Base-by-base conservation (phyloP, 2,113 vertebrate species). In the Leptobrachium leishanense region DNA sequence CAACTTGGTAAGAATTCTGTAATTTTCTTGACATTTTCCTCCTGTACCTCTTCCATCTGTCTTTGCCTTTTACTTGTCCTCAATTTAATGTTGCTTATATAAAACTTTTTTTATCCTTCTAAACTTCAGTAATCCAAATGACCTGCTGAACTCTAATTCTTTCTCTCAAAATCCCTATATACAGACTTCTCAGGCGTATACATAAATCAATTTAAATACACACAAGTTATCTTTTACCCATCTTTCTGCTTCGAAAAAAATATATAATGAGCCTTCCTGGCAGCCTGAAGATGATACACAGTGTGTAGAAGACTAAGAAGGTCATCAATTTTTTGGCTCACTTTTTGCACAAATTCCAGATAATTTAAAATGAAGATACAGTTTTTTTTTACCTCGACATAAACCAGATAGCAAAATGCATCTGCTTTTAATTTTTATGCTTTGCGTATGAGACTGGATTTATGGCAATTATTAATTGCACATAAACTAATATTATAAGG, bases 131-230 rank as follows among this genome's bases (percentile, higher is more conserved):
- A 68, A 43, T 43, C 42, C 66, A 68, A 41, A 43, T 68, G 66
- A 43, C 42, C 42, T 68, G n/a, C 40, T 43, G 66, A 43, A 68
- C 55, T 59, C 8, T 2, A 59, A 15, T 15, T 44, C 66, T 13
- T 41, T 15, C 42, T 44, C 42, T 43, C n/a, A 43, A 68, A 68
- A 15, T 15, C 40, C 40, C 66, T 15, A 68, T 15, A 68, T 43
- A 15, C 11, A 5, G 41, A 68, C 11, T 39, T 13, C n/a, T 68
- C 66, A 43, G 42, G 5, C 40, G 10, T 12, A 15, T 12, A 59
- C 13, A 59, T 15, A 59, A 59, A 59, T 59, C 66, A 43, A 41
- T 68, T 41, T 68, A 68, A 68, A 68, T 68, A 43, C 46, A 50
- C 46, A 50, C 46, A 50, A 50, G 41, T 43, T 43, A 41, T 68